Evolutionary conservation across 2,888 invertebrate species (phyloP).

Genomic region (Ophioninae sp.): DNA sequence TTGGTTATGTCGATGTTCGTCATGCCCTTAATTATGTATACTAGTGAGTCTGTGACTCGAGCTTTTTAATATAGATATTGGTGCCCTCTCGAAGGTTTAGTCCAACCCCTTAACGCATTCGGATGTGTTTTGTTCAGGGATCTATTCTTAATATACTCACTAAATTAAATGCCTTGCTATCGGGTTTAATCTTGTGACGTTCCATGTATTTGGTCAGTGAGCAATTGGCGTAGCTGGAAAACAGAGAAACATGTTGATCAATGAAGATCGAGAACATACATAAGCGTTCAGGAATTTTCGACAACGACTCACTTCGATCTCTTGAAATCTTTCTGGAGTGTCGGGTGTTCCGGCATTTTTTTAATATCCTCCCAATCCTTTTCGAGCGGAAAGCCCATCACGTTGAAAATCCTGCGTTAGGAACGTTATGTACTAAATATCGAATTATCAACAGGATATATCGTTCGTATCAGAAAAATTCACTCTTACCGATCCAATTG

Average conservation of each 20-base stretch:
- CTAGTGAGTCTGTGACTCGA: too few relatives aligned
- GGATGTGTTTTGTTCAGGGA: too few relatives aligned
- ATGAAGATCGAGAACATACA: background rate
- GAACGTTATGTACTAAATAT: background rate
- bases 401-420: slow-evolving; percentile 93
- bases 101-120: too few relatives aligned
- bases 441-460: background rate
- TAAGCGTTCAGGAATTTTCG: background rate
- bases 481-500: slow-evolving; percentile 89
- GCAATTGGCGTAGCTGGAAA: slow-evolving; percentile 90
- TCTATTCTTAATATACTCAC: slow-evolving; percentile 73
- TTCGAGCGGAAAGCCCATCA: slow-evolving; percentile 99
- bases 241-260: slow-evolving; percentile 20
- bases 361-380: slow-evolving; percentile 99
- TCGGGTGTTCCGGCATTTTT: slow-evolving; percentile 99
- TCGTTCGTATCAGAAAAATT: background rate
- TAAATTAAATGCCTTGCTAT: slow-evolving; percentile 94
- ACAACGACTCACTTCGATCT: slow-evolving; percentile 88
- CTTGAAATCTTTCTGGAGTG: slow-evolving; percentile 97
- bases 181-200: slow-evolving; percentile 95
- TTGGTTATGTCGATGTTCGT: too few relatives aligned
- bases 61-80: too few relatives aligned
- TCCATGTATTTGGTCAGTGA: slow-evolving; percentile 97
- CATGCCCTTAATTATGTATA: too few relatives aligned
- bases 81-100: too few relatives aligned